These are phyloP conservation scores for Muscicapa comitata DNA, from an alignment of 2,797 vertebrate species.

Conservation along the genomic window DNA sequence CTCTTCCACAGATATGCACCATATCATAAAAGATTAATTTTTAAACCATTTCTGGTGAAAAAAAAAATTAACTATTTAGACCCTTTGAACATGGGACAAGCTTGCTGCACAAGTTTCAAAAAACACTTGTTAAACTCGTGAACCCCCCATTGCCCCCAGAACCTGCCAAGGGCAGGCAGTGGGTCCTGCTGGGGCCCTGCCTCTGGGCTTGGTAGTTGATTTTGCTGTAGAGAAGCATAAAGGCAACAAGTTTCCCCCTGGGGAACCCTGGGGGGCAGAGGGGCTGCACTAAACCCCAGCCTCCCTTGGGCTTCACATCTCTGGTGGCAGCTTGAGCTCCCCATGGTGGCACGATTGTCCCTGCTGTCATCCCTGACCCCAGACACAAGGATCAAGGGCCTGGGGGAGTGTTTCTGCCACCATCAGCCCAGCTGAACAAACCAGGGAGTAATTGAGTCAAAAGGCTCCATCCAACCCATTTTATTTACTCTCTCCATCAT, in stretches of 20 bases:
- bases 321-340: background rate
- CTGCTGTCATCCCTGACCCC: fast-evolving
- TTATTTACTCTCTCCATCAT: background rate
- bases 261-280: background rate
- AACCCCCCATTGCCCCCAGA: fast-evolving
- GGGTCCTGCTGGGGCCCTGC: background rate
- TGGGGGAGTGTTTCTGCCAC: background rate
- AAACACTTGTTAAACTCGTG: background rate
- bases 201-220: background rate
- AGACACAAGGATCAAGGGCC: background rate
- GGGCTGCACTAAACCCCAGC: background rate
- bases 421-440: background rate
- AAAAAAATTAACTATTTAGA: background rate
- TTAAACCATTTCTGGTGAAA: background rate
- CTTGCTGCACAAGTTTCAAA: background rate
- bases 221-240: background rate
- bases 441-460: background rate
- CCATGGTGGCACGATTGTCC: fast-evolving
- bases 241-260: background rate
- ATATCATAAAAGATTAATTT: background rate
- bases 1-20: background rate
- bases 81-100: fast-evolving
- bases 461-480: background rate
- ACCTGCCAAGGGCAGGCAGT: fast-evolving
- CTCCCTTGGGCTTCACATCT: background rate